phyloP scores from a whole-genome alignment of 2,113 vertebrate genomes.

The Rhinoderma darwinii region DNA sequence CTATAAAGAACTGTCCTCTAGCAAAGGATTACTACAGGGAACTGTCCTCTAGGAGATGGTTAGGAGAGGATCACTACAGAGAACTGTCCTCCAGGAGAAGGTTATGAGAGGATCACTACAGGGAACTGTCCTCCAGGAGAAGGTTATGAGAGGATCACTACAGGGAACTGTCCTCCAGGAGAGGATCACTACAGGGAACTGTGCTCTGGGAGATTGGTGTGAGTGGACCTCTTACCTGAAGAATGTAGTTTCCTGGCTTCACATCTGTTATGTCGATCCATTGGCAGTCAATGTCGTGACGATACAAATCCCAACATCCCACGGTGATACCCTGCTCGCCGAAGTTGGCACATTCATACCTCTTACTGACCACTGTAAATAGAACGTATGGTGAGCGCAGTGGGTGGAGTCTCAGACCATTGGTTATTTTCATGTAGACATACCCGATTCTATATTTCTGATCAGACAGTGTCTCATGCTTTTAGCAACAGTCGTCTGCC shows the following conservation, averaged over 20 bases:
- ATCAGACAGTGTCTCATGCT: too few relatives aligned
- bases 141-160: not conserved
- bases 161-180: too few relatives aligned
- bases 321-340: conserved; percentile 98
- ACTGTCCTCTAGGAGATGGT: too few relatives aligned
- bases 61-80: too few relatives aligned
- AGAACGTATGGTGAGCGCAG: not conserved
- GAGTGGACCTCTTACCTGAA: conserved; percentile 83
- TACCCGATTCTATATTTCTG: too few relatives aligned
- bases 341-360: conserved; percentile 97
- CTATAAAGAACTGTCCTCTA: too few relatives aligned
- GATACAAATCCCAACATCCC: conserved; percentile 96
- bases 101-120: too few relatives aligned
- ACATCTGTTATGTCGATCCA: conserved; percentile 97
- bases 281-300: conserved; percentile 97
- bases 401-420: not conserved
- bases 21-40: too few relatives aligned
- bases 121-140: too few relatives aligned
- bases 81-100: too few relatives aligned
- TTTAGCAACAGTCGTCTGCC: too few relatives aligned
- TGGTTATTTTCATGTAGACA: not conserved
- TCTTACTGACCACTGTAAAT: conserved; percentile 84
- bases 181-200: too few relatives aligned
- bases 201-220: accelerated
- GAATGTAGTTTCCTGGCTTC: conserved; percentile 93